Conservation (phyloP, 2,888 invertebrate genomes). For the Pomacea canaliculata region DNA sequence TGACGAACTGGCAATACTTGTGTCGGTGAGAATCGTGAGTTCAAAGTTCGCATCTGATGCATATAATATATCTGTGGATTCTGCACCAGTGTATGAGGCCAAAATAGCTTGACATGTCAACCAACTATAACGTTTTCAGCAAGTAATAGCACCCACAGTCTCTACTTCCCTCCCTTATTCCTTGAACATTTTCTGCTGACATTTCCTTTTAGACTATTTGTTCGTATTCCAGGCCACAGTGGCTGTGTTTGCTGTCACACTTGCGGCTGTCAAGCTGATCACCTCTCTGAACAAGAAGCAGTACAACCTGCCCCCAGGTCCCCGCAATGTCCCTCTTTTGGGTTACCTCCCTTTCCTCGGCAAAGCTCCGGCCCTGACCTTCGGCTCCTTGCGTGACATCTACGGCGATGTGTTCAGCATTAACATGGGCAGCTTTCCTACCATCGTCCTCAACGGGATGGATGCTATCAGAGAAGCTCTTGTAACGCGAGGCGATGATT, state of each 20-base stretch:
- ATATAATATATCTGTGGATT: too few species aligned
- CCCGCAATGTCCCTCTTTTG: constrained; percentile 37
- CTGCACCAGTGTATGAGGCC: too few species aligned
- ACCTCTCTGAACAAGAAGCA: neutral
- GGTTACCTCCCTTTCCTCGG: constrained; percentile 37
- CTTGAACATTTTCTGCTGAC: too few species aligned
- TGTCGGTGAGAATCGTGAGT: too few species aligned
- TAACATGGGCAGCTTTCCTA: constrained; percentile 35
- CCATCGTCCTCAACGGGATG: constrained; percentile 37
- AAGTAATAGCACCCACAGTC: too few species aligned
- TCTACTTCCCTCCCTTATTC: too few species aligned
- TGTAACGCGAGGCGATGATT: constrained; percentile 23
- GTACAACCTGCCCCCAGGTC: constrained; percentile 34
- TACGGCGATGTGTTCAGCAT: constrained; percentile 39
- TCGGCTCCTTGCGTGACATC: constrained; percentile 18
- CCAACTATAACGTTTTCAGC: too few species aligned
- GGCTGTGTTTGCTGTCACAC: neutral
- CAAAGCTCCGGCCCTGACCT: constrained; percentile 29
- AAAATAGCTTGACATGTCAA: too few species aligned
- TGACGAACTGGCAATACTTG: too few species aligned
- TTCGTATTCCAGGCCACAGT: neutral
- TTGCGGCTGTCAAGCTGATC: neutral
- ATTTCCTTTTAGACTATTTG: too few species aligned
- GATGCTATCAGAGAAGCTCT: constrained; percentile 30
- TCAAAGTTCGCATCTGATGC: too few species aligned